Conservation (phyloP, 2,113 vertebrate genomes). For the Chaetops frenatus region DNA sequence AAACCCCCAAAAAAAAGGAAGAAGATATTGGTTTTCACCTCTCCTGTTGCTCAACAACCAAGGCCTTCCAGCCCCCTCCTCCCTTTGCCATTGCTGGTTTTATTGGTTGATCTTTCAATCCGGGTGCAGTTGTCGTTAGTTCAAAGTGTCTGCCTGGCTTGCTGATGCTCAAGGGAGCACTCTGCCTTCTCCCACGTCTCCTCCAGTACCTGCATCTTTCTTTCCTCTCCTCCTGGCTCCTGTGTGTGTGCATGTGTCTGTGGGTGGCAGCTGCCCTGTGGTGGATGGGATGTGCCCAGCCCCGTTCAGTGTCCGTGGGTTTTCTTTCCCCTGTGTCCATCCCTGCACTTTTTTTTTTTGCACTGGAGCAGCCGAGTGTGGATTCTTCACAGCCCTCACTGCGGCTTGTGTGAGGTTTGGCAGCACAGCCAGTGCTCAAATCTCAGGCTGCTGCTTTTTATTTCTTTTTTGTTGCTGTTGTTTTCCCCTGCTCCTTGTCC, state of each 20-base stretch:
- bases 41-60: not conserved
- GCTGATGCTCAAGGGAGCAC: conserved; percentile 3
- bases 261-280: not conserved
- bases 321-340: not conserved
- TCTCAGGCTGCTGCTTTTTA: not conserved
- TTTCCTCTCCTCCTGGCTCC: not conserved
- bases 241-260: not conserved
- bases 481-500: not conserved
- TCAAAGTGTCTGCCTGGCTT: conserved; percentile 25
- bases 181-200: not conserved
- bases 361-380: not conserved
- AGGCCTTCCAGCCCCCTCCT: not conserved
- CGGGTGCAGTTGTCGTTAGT: not conserved
- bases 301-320: not conserved
- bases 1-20: not conserved
- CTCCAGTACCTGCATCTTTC: not conserved
- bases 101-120: not conserved
- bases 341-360: not conserved
- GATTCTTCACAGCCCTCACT: not conserved
- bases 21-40: not conserved
- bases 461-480: not conserved
- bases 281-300: not conserved
- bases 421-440: not conserved
- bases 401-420: not conserved
- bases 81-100: not conserved